Evolutionary conservation across 2,797 vertebrate genomes (phyloP), one percentile per base, ranked within the genome.

Genomic region (Melopsittacus undulatus): DNA sequence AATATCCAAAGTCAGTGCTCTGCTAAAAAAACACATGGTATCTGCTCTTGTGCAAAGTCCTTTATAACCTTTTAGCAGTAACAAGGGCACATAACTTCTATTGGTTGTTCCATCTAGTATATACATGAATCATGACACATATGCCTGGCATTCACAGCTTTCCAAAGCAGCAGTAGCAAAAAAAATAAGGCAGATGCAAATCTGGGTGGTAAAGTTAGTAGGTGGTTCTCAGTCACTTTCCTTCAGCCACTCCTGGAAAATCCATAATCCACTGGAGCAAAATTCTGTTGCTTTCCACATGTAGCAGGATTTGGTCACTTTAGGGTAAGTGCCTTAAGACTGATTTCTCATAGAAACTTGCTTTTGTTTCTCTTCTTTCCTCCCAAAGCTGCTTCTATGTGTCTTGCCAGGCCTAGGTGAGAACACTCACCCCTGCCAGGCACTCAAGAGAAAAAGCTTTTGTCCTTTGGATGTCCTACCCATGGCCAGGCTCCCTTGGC

Each of bases 1-100:
- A 86, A 83, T 34, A 91, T 3, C 51, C 5, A 3, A 76, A 94
- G 51, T 48, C 45, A 68, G 22, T 6, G 17, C 22, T 83, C 43
- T 45, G 64, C 9, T 26, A 66, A 42, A 43, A 38, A 70, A 87
- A 16, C 34, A 61, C 43, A 62, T 1, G 3, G 34, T 27, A 78
- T 46, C 22, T 64, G 51, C 42, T 88, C 24, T 40, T 22, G 54
- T 17, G 27, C 32, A 10, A 77, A 68, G 23, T 19, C 87, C 42
- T 77, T 79, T 29, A 1, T 43, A 69, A 81, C 67, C 54, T 87
- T 76, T 59, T 46, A 52, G 54, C 32, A 73, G 40, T 21, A 46
- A 24, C 4, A 27, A 32, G 51, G 54, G 59, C 40, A 59, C 0
- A 0, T 10, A 69, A 46, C n/a, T 74, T 64, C 32, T 54, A 20